phyloP scores from a whole-genome alignment of 1,140 invertebrate species.

The Zaprionus nigranus region DNA sequence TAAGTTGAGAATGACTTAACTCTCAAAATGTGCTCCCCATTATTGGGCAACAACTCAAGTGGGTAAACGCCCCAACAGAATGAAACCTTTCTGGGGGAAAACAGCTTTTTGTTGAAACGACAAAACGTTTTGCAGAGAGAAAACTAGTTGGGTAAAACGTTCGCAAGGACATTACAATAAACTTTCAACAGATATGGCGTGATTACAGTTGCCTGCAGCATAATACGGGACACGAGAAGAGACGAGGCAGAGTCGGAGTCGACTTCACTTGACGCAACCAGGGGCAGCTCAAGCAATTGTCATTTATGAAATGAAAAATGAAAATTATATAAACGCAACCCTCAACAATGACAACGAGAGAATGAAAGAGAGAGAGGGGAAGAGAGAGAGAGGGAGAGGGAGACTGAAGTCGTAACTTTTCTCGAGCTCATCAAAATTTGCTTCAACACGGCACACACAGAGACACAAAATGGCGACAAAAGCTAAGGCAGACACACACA shows the following conservation, averaged over 20 bases:
- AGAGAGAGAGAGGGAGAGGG: neutral
- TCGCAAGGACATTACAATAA: slow-evolving; percentile 55
- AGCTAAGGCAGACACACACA: slow-evolving; percentile 19
- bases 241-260: neutral
- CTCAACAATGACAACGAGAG: slow-evolving; percentile 17
- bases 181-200: slow-evolving; percentile 81
- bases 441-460: slow-evolving; percentile 49
- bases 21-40: neutral
- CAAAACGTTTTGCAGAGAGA: neutral
- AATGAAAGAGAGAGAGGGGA: neutral
- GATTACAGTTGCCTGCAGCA: slow-evolving; percentile 74
- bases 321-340: slow-evolving; percentile 61
- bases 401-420: slow-evolving; percentile 55
- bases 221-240: slow-evolving; percentile 13
- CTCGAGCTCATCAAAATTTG: slow-evolving; percentile 75
- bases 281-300: slow-evolving; percentile 51
- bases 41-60: neutral
- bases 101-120: slow-evolving; percentile 17
- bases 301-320: slow-evolving; percentile 78
- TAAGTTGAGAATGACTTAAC: neutral
- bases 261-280: neutral
- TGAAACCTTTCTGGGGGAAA: neutral
- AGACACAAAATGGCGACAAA: slow-evolving; percentile 70
- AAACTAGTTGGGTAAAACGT: slow-evolving; percentile 16
- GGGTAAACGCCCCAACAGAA: neutral